A percentile compares a stretch with the other conserved stretches of the same genome.
Conservation (phyloP, 2,888 invertebrate species). For the Noctua fimbriata region DNA sequence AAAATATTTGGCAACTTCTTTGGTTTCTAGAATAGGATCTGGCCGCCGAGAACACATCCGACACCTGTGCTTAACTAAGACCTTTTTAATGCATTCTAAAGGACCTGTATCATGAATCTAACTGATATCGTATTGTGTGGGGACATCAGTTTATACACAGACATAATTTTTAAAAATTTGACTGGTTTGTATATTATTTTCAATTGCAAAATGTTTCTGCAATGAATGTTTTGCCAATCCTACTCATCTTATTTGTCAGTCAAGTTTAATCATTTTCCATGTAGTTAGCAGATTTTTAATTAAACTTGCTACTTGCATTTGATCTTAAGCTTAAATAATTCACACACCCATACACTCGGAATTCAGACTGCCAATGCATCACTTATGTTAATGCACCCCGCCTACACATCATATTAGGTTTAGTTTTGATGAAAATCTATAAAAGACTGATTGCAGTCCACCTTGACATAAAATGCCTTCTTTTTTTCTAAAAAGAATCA, state of each 20-base stretch:
- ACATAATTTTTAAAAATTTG: not conserved
- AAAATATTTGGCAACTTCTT: not conserved
- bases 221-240: not conserved
- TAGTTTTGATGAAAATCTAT: slow-evolving; percentile 10
- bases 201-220: not conserved
- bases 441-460: slow-evolving; percentile 23
- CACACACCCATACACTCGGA: not conserved
- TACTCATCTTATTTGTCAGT: too few species aligned
- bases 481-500: not conserved
- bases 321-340: not conserved
- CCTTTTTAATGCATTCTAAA: not conserved
- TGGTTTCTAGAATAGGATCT: not conserved
- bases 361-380: not conserved
- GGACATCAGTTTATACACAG: not conserved
- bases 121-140: not conserved
- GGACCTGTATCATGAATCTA: not conserved
- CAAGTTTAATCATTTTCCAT: not conserved
- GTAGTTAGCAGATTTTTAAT: not conserved
- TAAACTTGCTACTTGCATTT: not conserved
- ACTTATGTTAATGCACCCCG: slow-evolving; percentile 2
- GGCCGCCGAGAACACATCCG: not conserved
- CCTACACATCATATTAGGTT: not conserved
- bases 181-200: not conserved
- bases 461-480: slow-evolving; percentile 56
- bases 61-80: too few species aligned